A percentile compares a stretch with the other conserved stretches of the same genome.
phyloP scores from a whole-genome alignment of 2,113 vertebrate species.

The Macroglossus sobrinus region DNA sequence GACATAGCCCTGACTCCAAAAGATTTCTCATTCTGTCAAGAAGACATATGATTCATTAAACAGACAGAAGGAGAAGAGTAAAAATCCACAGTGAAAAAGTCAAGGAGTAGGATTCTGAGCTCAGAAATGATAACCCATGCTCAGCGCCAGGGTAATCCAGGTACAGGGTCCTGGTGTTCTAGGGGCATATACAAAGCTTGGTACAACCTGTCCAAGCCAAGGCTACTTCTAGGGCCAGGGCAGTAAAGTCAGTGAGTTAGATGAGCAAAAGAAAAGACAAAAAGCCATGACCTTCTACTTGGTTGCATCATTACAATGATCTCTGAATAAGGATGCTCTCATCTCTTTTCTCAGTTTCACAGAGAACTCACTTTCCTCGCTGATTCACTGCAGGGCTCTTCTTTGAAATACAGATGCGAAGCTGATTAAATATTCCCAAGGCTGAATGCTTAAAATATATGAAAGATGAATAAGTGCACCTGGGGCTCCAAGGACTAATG shows the following conservation, averaged over 20 bases:
- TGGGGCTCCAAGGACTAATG: constrained; percentile 36
- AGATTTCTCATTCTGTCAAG: not conserved
- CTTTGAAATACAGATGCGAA: constrained; percentile 48
- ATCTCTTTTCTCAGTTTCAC: not conserved
- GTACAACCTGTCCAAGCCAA: not conserved
- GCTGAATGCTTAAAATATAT: constrained; percentile 49
- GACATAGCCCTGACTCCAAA: not conserved
- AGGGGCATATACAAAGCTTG: not conserved
- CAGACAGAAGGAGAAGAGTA: not conserved
- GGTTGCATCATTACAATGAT: not conserved
- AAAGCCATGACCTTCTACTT: not conserved
- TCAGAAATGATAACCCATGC: not conserved
- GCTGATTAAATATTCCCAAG: constrained; percentile 45
- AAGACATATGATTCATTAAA: constrained; percentile 9
- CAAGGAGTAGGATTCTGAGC: not conserved
- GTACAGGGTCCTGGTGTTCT: not conserved
- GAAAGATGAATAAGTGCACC: constrained; percentile 45
- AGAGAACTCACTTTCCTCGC: not conserved
- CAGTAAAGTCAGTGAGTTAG: not conserved
- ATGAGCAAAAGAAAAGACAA: not conserved
- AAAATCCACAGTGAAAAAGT: not conserved
- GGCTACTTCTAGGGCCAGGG: not conserved
- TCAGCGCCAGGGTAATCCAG: not conserved
- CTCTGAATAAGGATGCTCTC: not conserved
- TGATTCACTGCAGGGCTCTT: constrained; percentile 40